A percentile compares a stretch with the other conserved stretches of the same genome.
Conservation (phyloP, 2,797 vertebrate genomes). For the Trachurus trachurus region DNA sequence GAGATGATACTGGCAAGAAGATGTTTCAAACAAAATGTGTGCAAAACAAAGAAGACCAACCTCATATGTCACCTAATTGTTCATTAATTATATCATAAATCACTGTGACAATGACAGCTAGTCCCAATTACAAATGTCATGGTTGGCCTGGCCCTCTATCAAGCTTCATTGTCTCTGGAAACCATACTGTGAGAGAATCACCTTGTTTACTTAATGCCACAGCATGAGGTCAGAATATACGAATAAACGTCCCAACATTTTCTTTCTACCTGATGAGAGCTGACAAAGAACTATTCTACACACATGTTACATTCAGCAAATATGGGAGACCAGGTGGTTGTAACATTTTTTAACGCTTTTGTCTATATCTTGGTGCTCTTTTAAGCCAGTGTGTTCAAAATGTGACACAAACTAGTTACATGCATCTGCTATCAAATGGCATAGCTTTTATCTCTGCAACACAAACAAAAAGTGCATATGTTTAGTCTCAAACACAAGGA, state of each 20-base stretch:
- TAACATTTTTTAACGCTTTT: too few relatives aligned
- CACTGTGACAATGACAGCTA: slow-evolving; percentile 89
- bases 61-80: slow-evolving; percentile 90
- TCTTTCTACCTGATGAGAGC: not conserved
- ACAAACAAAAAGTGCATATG: too few relatives aligned
- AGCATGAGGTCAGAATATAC: slow-evolving; percentile 21
- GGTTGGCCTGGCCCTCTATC: slow-evolving; percentile 71
- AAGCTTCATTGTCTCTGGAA: slow-evolving; percentile 69
- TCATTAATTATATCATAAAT: slow-evolving; percentile 94
- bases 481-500: too few relatives aligned
- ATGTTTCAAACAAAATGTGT: slow-evolving; percentile 51
- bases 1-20: slow-evolving; percentile 23
- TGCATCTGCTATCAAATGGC: too few relatives aligned
- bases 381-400: too few relatives aligned
- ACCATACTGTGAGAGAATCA: slow-evolving; percentile 65
- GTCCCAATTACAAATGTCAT: slow-evolving; percentile 83
- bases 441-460: too few relatives aligned
- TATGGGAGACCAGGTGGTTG: not conserved
- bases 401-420: too few relatives aligned
- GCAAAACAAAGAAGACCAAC: slow-evolving; percentile 71
- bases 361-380: too few relatives aligned
- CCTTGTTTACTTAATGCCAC: slow-evolving; percentile 59
- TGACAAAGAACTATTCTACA: not conserved
- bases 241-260: not conserved
- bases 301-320: not conserved